phyloP scores from a whole-genome alignment of 2,888 invertebrate genomes.

The Agrotis puta region DNA sequence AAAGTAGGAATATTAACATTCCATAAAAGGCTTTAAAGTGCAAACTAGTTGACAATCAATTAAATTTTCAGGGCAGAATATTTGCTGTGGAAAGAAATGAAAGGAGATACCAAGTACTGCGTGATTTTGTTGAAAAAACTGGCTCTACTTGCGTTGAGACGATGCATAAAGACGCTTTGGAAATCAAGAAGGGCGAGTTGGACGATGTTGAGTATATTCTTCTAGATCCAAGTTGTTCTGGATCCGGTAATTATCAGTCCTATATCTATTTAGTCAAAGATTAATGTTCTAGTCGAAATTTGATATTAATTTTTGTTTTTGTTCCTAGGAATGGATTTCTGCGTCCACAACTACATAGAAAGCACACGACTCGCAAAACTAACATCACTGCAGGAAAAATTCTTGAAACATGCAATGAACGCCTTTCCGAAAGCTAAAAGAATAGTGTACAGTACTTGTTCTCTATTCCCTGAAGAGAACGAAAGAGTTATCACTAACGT shows the following conservation, averaged over 20 bases:
- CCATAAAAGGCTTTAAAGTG: background rate
- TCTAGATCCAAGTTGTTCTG: constrained; percentile 99
- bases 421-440: constrained; percentile 95
- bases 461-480: constrained; percentile 97
- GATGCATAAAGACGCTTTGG: constrained; percentile 94
- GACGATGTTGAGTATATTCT: constrained; percentile 96
- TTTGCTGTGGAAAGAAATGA: constrained; percentile 95
- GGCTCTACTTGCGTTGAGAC: constrained; percentile 93
- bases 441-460: constrained; percentile 99
- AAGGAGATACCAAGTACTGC: constrained; percentile 92
- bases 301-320: background rate
- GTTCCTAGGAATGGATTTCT: constrained; percentile 84
- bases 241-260: constrained; percentile 93
- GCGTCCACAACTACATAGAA: constrained; percentile 85
- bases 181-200: constrained; percentile 91
- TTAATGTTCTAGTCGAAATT: background rate
- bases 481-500: constrained; percentile 96
- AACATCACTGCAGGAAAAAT: constrained; percentile 95
- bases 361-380: constrained; percentile 92
- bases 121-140: constrained; percentile 92
- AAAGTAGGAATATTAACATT: background rate
- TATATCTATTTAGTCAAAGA: background rate
- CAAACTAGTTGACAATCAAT: background rate
- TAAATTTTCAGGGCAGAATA: constrained; percentile 91
- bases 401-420: constrained; percentile 96